These are phyloP conservation scores for Monarcha castaneiventris DNA, from an alignment of 2,113 vertebrate genomes.

Conservation along the genomic window DNA sequence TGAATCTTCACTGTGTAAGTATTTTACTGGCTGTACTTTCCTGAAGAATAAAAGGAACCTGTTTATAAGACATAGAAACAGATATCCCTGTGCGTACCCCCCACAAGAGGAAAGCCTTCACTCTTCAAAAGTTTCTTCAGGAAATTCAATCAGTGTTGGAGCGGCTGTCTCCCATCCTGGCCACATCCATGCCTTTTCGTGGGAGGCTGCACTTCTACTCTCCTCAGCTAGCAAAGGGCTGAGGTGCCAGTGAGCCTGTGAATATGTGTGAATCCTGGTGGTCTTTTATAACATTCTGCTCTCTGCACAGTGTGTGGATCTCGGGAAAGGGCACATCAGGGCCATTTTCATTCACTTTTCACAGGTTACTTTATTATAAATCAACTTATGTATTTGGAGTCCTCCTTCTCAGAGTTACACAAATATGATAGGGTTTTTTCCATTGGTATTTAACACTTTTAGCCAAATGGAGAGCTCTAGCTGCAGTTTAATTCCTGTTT, in stretches of 20 bases:
- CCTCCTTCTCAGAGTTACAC: not conserved
- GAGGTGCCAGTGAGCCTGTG: not conserved
- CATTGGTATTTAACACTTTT: not conserved
- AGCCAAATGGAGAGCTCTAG: not conserved
- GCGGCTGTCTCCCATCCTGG: not conserved
- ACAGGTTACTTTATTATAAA: not conserved
- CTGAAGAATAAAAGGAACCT: not conserved
- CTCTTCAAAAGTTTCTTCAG: not conserved
- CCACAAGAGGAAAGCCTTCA: not conserved
- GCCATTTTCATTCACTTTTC: not conserved
- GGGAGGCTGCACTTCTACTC: not conserved
- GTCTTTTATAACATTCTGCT: not conserved
- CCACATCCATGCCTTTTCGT: not conserved
- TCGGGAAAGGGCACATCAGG: not conserved
- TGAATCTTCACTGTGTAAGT: not conserved
- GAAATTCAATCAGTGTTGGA: not conserved
- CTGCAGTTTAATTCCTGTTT: not conserved
- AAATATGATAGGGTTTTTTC: not conserved
- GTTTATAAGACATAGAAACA: not conserved
- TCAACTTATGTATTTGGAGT: rapidly evolving
- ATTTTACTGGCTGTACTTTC: not conserved
- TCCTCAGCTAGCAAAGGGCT: not conserved
- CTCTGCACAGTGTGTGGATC: not conserved
- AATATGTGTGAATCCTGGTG: rapidly evolving
- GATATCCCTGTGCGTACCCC: not conserved